Evolutionary conservation across 92 coral and sea anemone species (phyloP), one percentile per base, ranked within the genome.

Genomic region (Porites divaricata): DNA sequence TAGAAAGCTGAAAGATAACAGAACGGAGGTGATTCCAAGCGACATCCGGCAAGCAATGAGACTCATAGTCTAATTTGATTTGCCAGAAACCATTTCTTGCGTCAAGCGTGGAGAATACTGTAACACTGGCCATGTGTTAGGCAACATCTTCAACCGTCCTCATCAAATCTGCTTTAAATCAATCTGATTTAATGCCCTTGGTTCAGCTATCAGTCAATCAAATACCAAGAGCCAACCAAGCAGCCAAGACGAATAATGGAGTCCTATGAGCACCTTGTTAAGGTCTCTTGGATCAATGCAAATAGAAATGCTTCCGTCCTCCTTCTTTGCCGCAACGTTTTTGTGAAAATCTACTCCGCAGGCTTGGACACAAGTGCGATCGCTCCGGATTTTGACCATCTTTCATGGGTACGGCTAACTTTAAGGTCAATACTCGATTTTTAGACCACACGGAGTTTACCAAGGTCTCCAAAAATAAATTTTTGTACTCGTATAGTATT

Each of bases 361-460:
- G 86, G 90, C 67, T 88, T 79, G 3, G 91, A 81, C 45, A 81
- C 88, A 65, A 88, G 91, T n/a, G 84, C 22, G 24, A 82, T 88
- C n/a, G 21, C 84, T 74, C 78, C 68, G 11, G 11, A 81, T 75
- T 66, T 75, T 24, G 58, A 81, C 78, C 87, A 88, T 88, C 59
- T 67, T 74, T 16, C 69, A 72, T 4, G 82, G 87, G 67, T 87
- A 87, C 57, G 49, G 50, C 54, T 81, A 16, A 65, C 86, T 9
- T 63, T 81, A 19, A 52, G 65, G 53, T 87, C 87, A 8, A 88
- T 70, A 78, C 83, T 74, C 88, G 82, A 74, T 35, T 77, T 50
- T 63, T 80, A 87, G 5, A 81, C 83, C 8, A 69, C 88, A 58
- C 77, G 87, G 56, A 74, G 51, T 21, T 87, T 70, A 19, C 91